Evolutionary conservation across 2,113 vertebrate species (phyloP).

Genomic region (Apteryx owenii): DNA sequence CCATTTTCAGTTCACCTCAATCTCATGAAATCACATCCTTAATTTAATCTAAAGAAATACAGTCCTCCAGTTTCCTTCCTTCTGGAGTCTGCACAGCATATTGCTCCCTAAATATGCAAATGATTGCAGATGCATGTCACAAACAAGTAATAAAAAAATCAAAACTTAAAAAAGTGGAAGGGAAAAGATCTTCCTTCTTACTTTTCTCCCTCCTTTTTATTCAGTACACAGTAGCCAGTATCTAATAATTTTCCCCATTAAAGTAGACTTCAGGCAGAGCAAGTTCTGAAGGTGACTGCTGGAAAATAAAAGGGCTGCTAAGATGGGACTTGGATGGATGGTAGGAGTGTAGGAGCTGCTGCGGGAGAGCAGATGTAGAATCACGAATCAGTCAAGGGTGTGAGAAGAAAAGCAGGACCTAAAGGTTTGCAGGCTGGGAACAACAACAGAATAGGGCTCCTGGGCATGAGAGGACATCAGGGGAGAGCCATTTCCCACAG

Average conservation of each 20-base stretch:
- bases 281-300: background rate
- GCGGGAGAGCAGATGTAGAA: background rate
- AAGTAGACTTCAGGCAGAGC: background rate
- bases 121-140: background rate
- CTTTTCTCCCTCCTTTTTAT: background rate
- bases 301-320: background rate
- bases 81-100: background rate
- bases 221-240: background rate
- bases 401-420: background rate
- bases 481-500: background rate
- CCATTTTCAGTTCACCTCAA: background rate
- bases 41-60: background rate
- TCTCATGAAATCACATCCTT: background rate
- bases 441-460: accelerated
- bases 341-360: background rate
- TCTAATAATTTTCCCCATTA: background rate
- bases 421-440: background rate
- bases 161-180: background rate
- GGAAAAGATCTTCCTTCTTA: background rate
- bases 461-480: background rate
- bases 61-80: background rate
- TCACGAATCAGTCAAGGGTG: background rate
- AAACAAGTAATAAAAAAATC: background rate
- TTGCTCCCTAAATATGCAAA: background rate
- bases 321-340: background rate